phyloP scores from a whole-genome alignment of 1,140 invertebrate genomes.

The Drosophila pallidifrons region DNA sequence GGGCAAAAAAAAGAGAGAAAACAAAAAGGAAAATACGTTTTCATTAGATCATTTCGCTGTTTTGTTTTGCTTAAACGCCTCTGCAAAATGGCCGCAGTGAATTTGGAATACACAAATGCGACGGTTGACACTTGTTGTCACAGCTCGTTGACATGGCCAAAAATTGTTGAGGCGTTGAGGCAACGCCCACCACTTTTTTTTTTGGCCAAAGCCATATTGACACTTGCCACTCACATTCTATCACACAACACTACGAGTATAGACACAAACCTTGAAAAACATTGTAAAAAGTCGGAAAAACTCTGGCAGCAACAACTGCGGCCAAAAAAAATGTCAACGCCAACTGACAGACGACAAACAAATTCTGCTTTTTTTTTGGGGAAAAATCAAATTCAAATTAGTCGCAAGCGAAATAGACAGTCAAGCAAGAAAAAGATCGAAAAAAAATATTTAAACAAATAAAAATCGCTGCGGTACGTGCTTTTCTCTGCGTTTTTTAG shows the following conservation, averaged over 20 bases:
- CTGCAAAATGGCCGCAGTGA: slow-evolving; percentile 67
- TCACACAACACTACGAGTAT: slow-evolving; percentile 8
- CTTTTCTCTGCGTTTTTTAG: slow-evolving; percentile 79
- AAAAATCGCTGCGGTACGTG: slow-evolving; percentile 77
- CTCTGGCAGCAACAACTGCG: slow-evolving; percentile 42
- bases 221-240: slow-evolving; percentile 73
- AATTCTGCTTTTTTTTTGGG: slow-evolving; percentile 32
- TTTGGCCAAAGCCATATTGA: slow-evolving; percentile 57
- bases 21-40: slow-evolving; percentile 46
- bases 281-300: slow-evolving; percentile 76
- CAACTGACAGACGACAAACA: slow-evolving; percentile 69
- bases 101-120: slow-evolving; percentile 25
- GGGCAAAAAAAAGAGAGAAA: slow-evolving; percentile 42
- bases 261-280: slow-evolving; percentile 70
- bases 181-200: slow-evolving; percentile 61
- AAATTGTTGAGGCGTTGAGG: slow-evolving; percentile 38
- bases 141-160: slow-evolving; percentile 70
- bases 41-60: slow-evolving; percentile 30
- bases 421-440: slow-evolving; percentile 16
- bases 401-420: slow-evolving; percentile 36
- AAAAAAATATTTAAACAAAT: slow-evolving; percentile 80
- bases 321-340: slow-evolving; percentile 70
- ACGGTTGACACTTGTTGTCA: slow-evolving; percentile 75
- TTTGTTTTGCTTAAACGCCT: slow-evolving; percentile 59
- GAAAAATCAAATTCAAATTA: slow-evolving; percentile 47